These are phyloP conservation scores for Sphaeridia pumilis DNA, from an alignment of 2,888 invertebrate species.

Conservation along the genomic window DNA sequence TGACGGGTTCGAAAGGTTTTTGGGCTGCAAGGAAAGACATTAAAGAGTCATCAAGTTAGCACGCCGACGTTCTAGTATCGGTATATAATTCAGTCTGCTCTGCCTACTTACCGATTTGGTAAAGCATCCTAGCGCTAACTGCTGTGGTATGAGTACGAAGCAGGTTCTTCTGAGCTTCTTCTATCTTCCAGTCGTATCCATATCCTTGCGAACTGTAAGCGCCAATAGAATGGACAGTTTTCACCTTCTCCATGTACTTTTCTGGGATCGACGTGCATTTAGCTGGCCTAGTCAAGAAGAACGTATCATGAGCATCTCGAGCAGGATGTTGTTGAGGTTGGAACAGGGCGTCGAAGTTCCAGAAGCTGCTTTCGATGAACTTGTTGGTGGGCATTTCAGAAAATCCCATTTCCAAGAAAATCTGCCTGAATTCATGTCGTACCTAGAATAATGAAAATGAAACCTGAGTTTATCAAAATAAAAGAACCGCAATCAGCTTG, in stretches of 20 bases:
- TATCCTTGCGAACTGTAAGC: slow-evolving; percentile 87
- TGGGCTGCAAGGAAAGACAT: slow-evolving; percentile 21
- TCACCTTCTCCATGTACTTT: slow-evolving; percentile 79
- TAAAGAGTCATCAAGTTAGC: background rate
- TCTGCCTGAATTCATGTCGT: slow-evolving; percentile 76
- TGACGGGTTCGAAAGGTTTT: slow-evolving; percentile 69
- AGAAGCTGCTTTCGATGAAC: slow-evolving; percentile 95
- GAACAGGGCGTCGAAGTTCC: slow-evolving; percentile 98
- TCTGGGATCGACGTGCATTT: slow-evolving; percentile 58
- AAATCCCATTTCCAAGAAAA: slow-evolving; percentile 93
- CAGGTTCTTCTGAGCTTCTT: slow-evolving; percentile 91
- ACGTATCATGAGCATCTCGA: slow-evolving; percentile 96
- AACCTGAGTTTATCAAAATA: too few relatives aligned
- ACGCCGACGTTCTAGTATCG: too few relatives aligned
- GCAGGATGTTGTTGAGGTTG: slow-evolving; percentile 99
- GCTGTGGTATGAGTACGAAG: slow-evolving; percentile 97
- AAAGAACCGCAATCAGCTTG: too few relatives aligned
- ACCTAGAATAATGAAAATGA: too few relatives aligned
- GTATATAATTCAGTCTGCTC: too few relatives aligned
- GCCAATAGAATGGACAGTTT: slow-evolving; percentile 76
- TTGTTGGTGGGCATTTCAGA: slow-evolving; percentile 97
- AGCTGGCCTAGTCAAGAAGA: slow-evolving; percentile 65
- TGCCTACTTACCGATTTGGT: slow-evolving; percentile 41
- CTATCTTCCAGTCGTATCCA: slow-evolving; percentile 85
- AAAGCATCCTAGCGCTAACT: slow-evolving; percentile 88